These are phyloP conservation scores for Calcarius ornatus DNA, from an alignment of 2,113 vertebrate genomes.

Conservation along the genomic window DNA sequence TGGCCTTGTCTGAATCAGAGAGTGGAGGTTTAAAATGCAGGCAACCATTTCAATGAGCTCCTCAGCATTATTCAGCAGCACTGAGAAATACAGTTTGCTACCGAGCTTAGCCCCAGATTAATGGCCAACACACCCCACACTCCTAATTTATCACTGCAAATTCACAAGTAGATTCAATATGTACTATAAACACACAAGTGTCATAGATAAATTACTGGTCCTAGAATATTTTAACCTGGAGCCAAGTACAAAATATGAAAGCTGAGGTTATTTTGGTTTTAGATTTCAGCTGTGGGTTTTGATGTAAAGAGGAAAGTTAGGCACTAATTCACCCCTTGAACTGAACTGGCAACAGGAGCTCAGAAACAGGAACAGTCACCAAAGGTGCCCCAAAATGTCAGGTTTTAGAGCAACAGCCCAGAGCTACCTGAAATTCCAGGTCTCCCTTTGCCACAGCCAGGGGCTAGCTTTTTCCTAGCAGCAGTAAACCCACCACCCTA, in stretches of 20 bases:
- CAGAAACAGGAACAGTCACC: background rate
- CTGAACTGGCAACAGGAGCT: background rate
- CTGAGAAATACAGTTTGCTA: background rate
- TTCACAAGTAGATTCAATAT: background rate
- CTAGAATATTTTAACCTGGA: background rate
- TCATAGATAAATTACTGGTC: background rate
- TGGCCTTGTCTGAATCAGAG: background rate
- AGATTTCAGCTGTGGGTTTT: background rate
- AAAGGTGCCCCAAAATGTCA: background rate
- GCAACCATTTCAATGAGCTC: background rate
- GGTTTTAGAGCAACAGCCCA: background rate
- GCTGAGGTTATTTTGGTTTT: background rate
- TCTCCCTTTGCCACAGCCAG: background rate
- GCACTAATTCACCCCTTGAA: background rate
- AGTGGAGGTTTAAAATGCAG: background rate
- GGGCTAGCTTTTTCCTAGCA: background rate
- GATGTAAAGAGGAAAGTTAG: background rate
- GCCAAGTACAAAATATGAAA: background rate
- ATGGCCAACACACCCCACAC: accelerated
- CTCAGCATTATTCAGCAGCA: background rate
- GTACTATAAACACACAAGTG: background rate
- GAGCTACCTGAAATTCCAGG: background rate
- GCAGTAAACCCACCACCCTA: background rate
- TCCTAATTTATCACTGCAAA: background rate
- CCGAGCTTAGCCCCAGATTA: background rate